Conservation (phyloP, 2,888 invertebrate species). For the Clostera curtula region DNA sequence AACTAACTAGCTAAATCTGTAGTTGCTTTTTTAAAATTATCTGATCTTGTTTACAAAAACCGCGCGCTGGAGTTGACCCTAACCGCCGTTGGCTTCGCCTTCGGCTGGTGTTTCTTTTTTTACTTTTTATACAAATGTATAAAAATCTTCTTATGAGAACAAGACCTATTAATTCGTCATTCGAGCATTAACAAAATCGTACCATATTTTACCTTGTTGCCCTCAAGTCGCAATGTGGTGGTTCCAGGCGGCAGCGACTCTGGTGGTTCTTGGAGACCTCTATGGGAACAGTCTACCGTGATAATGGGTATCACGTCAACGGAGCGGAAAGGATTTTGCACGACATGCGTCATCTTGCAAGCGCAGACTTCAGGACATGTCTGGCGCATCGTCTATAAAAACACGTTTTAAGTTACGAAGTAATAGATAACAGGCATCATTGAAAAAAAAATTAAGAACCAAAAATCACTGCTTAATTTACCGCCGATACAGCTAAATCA, state of each 20-base stretch:
- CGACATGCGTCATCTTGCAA: slow-evolving; percentile 79
- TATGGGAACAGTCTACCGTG: slow-evolving; percentile 79
- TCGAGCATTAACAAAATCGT: slow-evolving; percentile 25
- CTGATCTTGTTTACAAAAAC: too few species aligned
- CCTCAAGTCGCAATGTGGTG: slow-evolving; percentile 77
- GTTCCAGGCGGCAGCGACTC: slow-evolving; percentile 77
- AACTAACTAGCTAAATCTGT: too few species aligned
- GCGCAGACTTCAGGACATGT: slow-evolving; percentile 78
- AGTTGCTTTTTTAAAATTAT: too few species aligned
- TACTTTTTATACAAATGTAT: too few species aligned
- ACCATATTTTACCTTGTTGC: slow-evolving; percentile 75
- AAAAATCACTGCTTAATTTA: too few species aligned
- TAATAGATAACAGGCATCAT: too few species aligned
- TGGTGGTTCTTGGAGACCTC: slow-evolving; percentile 75
- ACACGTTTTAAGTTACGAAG: neutral
- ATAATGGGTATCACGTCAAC: slow-evolving; percentile 76
- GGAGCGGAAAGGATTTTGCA: slow-evolving; percentile 45
- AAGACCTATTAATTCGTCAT: slow-evolving; percentile 1
- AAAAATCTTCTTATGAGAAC: too few species aligned
- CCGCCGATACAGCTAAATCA: too few species aligned
- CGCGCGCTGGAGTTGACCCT: too few species aligned
- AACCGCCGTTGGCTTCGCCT: too few species aligned
- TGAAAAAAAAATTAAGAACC: too few species aligned
- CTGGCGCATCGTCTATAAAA: slow-evolving; percentile 61
- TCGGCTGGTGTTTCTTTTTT: too few species aligned